Percentiles rank a stretch among this genome's conserved stretches.
Evolutionary conservation across 2,888 invertebrate species (phyloP).

Genomic region (Notodonta ziczac): DNA sequence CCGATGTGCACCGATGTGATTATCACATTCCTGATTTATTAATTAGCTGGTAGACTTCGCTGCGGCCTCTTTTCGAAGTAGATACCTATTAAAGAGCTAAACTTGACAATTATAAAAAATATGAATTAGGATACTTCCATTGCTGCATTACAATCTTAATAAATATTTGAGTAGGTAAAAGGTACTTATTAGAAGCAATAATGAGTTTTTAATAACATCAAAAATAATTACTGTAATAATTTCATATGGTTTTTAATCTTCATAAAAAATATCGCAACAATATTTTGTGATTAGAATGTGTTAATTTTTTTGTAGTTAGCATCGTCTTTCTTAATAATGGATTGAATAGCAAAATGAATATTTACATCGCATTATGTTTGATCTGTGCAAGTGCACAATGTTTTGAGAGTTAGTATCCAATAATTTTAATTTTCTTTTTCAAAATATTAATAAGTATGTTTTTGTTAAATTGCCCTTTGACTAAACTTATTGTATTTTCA

Average conservation of each 20-base stretch:
- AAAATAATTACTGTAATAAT: not conserved
- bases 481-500: constrained; percentile 28
- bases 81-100: constrained; percentile 10
- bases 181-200: not conserved
- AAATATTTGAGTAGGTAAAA: too few species aligned
- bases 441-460: not conserved
- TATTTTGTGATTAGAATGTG: constrained; percentile 6
- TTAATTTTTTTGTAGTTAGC: not conserved
- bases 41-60: constrained; percentile 67
- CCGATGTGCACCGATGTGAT: constrained; percentile 67
- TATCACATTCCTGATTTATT: constrained; percentile 84
- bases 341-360: constrained; percentile 31
- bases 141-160: too few species aligned
- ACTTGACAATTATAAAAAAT: not conserved
- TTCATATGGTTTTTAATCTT: not conserved
- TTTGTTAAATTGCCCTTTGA: not conserved
- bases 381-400: constrained; percentile 31
- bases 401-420: constrained; percentile 30
- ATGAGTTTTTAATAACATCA: not conserved
- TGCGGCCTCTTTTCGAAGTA: constrained; percentile 19
- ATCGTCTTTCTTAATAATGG: constrained; percentile 9
- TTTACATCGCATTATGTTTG: constrained; percentile 25
- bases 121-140: too few species aligned
- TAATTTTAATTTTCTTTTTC: not conserved
- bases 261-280: constrained; percentile 11